These are phyloP conservation scores for Calliscelio sp. DNA, from an alignment of 2,888 invertebrate genomes.

Conservation along the genomic window DNA sequence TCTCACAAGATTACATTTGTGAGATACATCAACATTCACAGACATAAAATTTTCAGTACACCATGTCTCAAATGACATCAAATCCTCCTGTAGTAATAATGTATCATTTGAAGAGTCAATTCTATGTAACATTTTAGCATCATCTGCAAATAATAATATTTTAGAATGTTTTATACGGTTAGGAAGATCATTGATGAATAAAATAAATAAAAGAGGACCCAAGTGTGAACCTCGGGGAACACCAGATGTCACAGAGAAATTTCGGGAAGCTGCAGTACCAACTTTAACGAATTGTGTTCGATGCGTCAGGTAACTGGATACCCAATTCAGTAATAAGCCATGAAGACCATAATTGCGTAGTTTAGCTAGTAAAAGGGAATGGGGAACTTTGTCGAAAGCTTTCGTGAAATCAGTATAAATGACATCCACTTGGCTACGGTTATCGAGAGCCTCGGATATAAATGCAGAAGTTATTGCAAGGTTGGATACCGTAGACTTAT, in stretches of 20 bases:
- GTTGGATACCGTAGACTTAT: constrained; percentile 1
- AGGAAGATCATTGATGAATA: not conserved
- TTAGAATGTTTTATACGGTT: not conserved
- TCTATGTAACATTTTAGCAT: not conserved
- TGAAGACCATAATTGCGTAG: not conserved
- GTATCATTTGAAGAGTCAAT: not conserved
- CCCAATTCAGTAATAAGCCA: not conserved
- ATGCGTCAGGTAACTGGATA: not conserved
- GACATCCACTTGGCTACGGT: not conserved
- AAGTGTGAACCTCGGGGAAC: not conserved
- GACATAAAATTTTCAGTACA: not conserved
- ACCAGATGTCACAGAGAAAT: not conserved
- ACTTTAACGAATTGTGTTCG: not conserved
- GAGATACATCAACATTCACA: not conserved
- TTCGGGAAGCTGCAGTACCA: not conserved
- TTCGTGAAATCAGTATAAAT: not conserved
- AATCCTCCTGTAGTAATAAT: not conserved
- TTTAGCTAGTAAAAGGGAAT: not conserved
- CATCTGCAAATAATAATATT: not conserved
- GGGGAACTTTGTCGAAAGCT: constrained; percentile 3
- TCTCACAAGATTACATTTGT: not conserved
- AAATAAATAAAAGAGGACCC: not conserved
- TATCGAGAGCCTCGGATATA: not conserved
- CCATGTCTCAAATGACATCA: not conserved
- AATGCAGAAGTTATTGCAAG: not conserved